Conservation (phyloP, 1,140 invertebrate genomes). For the Drosophila lacertosa region DNA sequence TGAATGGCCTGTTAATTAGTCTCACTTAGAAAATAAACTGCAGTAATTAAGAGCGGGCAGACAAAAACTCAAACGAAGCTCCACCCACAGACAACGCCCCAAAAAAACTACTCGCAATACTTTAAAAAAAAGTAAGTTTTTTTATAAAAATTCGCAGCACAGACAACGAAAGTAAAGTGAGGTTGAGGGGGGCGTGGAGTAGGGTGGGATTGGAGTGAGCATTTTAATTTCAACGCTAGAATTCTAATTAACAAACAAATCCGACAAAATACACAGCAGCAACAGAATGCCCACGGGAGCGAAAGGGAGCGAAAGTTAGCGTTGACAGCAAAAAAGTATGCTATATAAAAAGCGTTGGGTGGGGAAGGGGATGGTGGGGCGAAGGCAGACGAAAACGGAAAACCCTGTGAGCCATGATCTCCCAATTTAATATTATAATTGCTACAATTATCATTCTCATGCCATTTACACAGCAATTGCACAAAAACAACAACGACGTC, state of each 20-base stretch:
- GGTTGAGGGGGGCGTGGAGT: background rate
- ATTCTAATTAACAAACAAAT: constrained; percentile 84
- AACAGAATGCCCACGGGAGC: constrained; percentile 25
- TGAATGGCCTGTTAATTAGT: constrained; percentile 84
- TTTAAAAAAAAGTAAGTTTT: background rate
- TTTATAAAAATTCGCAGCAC: constrained; percentile 23
- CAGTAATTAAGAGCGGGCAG: constrained; percentile 80
- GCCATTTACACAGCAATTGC: constrained; percentile 83
- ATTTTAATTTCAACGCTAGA: constrained; percentile 82
- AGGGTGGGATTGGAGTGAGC: constrained; percentile 22
- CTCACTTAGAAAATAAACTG: constrained; percentile 84
- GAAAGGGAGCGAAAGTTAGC: constrained; percentile 11
- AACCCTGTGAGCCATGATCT: constrained; percentile 83
- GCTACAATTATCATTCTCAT: constrained; percentile 84
- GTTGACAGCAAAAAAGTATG: constrained; percentile 73
- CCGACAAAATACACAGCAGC: constrained; percentile 76
- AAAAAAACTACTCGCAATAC: constrained; percentile 60
- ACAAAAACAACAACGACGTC: constrained; percentile 48
- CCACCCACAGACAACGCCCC: constrained; percentile 38
- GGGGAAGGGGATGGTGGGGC: too few relatives aligned
- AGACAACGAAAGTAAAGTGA: background rate
- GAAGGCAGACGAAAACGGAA: constrained; percentile 30
- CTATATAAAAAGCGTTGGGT: constrained; percentile 59
- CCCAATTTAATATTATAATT: constrained; percentile 84
- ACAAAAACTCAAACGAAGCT: constrained; percentile 32